phyloP scores from a whole-genome alignment of 2,888 invertebrate genomes.

The Mystacides longicornis region DNA sequence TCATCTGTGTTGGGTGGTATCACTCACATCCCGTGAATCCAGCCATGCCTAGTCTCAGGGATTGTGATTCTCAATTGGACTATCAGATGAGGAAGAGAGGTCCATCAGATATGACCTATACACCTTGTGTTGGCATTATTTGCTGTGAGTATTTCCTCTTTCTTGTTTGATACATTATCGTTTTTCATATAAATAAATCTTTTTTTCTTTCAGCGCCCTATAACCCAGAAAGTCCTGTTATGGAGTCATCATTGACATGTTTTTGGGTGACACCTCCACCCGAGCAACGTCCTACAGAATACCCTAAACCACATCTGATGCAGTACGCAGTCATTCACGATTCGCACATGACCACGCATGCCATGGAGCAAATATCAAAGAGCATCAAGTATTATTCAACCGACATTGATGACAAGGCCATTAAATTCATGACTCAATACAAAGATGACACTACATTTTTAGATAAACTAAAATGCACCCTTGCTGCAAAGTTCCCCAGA shows the following conservation, averaged over 20 bases:
- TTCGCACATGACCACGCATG: slow-evolving; percentile 68
- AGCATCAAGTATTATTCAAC: slow-evolving; percentile 78
- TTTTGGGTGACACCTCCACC: slow-evolving; percentile 97
- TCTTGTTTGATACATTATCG: not conserved
- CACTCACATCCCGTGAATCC: slow-evolving; percentile 88
- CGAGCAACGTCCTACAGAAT: slow-evolving; percentile 85
- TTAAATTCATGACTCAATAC: slow-evolving; percentile 53
- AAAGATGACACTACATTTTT: slow-evolving; percentile 68
- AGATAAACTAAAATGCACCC: slow-evolving; percentile 76
- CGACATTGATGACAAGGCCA: slow-evolving; percentile 39
- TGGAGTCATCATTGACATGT: slow-evolving; percentile 76
- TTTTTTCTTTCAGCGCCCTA: slow-evolving; percentile 63
- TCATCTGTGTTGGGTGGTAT: slow-evolving; percentile 89
- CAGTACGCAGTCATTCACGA: slow-evolving; percentile 81
- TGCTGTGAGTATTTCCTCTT: slow-evolving; percentile 62
- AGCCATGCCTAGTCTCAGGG: slow-evolving; percentile 78
- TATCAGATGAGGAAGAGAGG: slow-evolving; percentile 95
- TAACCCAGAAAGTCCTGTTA: slow-evolving; percentile 67
- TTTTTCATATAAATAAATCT: slow-evolving; percentile 1
- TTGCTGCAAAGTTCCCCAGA: slow-evolving; percentile 74
- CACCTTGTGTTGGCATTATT: slow-evolving; percentile 87
- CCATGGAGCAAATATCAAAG: slow-evolving; percentile 79
- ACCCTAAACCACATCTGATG: slow-evolving; percentile 86
- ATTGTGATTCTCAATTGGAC: slow-evolving; percentile 88
- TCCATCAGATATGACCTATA: slow-evolving; percentile 82